These are phyloP conservation scores for Acropternis orthonyx DNA, from an alignment of 2,797 vertebrate genomes.

Conservation along the genomic window DNA sequence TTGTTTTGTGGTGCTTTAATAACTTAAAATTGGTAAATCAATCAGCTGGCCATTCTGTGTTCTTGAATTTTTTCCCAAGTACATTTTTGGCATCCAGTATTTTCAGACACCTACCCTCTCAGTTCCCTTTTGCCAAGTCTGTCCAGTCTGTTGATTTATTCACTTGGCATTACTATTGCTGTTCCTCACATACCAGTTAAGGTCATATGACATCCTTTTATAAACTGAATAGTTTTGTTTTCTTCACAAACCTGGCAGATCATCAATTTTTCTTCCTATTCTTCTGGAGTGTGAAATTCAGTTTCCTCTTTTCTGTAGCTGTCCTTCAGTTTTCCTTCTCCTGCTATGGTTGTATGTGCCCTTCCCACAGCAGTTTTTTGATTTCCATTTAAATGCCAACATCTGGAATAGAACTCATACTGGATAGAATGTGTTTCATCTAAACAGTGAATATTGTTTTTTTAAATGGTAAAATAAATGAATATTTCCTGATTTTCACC, in stretches of 20 bases:
- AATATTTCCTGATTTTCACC: not conserved
- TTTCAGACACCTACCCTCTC: not conserved
- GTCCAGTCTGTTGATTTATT: not conserved
- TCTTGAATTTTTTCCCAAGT: not conserved
- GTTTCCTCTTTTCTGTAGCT: not conserved
- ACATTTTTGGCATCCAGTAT: not conserved
- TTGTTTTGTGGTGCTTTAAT: not conserved
- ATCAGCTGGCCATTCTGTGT: not conserved
- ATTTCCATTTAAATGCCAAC: not conserved
- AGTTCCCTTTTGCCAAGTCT: not conserved
- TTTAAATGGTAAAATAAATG: not conserved
- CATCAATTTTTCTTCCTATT: not conserved
- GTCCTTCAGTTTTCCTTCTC: not conserved
- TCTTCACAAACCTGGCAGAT: not conserved
- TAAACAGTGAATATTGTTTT: not conserved
- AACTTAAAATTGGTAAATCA: not conserved
- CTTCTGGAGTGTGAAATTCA: not conserved
- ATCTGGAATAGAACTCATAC: not conserved
- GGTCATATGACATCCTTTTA: not conserved
- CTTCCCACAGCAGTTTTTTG: not conserved
- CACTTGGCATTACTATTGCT: not conserved
- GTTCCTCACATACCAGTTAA: not conserved
- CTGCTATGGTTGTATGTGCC: not conserved
- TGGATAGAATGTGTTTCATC: not conserved
- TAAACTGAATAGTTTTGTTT: not conserved